Evolutionary conservation across 2,888 invertebrate species (phyloP).

Genomic region (Palloptera scutellata): DNA sequence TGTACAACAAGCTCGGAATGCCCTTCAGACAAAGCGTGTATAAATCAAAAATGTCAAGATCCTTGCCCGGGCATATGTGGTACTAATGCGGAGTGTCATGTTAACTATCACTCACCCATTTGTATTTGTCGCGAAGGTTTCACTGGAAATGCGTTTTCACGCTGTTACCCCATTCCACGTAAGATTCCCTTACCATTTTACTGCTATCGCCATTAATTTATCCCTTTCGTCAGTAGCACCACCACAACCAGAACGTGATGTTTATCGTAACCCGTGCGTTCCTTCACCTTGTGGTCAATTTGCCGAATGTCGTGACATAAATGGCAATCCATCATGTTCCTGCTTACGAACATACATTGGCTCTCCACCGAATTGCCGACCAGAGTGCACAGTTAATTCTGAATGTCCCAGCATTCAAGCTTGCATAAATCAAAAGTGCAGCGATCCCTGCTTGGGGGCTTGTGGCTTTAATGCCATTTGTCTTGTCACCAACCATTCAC

Average conservation of each 20-base stretch:
- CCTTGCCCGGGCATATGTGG: conserved; percentile 72
- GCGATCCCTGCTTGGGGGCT: conserved; percentile 76
- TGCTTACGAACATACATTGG: conserved; percentile 74
- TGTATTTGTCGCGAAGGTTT: conserved; percentile 75
- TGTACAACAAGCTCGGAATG: conserved; percentile 74
- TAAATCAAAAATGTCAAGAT: conserved; percentile 72
- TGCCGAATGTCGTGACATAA: conserved; percentile 72
- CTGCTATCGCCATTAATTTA: background rate
- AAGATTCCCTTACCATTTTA: conserved; percentile 44
- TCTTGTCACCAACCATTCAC: conserved; percentile 73
- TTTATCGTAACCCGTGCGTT: conserved; percentile 71
- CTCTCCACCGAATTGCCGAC: conserved; percentile 75
- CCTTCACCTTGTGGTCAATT: conserved; percentile 80
- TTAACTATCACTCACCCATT: conserved; percentile 79
- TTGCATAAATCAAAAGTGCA: conserved; percentile 76
- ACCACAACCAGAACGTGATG: conserved; percentile 47
- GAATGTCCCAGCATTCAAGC: conserved; percentile 75
- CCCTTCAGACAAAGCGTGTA: conserved; percentile 69
- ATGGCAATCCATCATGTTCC: conserved; percentile 71
- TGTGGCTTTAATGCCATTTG: conserved; percentile 73
- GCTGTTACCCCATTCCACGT: conserved; percentile 67
- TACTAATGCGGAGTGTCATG: conserved; percentile 74
- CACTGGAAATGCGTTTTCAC: conserved; percentile 79
- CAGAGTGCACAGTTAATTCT: conserved; percentile 75
- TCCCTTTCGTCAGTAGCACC: conserved; percentile 19